A percentile compares a stretch with the other conserved stretches of the same genome.
These are phyloP conservation scores for Cyprinodon variegatus DNA, from an alignment of 2,113 vertebrate species.

Conservation along the genomic window DNA sequence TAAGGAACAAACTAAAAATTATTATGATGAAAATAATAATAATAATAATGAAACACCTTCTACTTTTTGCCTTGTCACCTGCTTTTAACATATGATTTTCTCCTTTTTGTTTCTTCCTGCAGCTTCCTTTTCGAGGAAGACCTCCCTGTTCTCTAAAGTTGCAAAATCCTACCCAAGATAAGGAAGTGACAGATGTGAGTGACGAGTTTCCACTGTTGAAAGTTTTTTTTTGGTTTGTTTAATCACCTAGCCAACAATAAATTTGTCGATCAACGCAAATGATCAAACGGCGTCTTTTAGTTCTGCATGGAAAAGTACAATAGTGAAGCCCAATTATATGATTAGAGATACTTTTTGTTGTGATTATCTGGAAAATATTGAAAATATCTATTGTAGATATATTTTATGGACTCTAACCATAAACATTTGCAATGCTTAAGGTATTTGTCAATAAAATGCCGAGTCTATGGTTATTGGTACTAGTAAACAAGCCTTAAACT, in stretches of 20 bases:
- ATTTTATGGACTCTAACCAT: background rate
- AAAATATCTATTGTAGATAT: background rate
- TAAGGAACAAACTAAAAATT: background rate
- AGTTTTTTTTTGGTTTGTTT: constrained; percentile 8
- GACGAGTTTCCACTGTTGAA: background rate
- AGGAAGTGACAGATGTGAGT: constrained; percentile 64
- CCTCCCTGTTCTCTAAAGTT: constrained; percentile 69
- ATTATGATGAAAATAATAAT: background rate
- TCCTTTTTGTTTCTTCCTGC: constrained; percentile 3
- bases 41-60: background rate
- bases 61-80: background rate
- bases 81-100: background rate
- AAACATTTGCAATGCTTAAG: background rate
- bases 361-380: background rate
- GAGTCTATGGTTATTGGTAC: background rate
- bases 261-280: background rate
- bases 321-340: too few species aligned
- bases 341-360: background rate
- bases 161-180: constrained; percentile 44
- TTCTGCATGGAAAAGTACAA: too few species aligned
- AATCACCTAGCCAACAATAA: background rate
- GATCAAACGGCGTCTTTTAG: too few species aligned
- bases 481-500: background rate
- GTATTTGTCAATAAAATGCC: background rate
- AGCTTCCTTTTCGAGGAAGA: constrained; percentile 54